phyloP scores from a whole-genome alignment of 2,113 vertebrate species.

The Crotalus tigris region DNA sequence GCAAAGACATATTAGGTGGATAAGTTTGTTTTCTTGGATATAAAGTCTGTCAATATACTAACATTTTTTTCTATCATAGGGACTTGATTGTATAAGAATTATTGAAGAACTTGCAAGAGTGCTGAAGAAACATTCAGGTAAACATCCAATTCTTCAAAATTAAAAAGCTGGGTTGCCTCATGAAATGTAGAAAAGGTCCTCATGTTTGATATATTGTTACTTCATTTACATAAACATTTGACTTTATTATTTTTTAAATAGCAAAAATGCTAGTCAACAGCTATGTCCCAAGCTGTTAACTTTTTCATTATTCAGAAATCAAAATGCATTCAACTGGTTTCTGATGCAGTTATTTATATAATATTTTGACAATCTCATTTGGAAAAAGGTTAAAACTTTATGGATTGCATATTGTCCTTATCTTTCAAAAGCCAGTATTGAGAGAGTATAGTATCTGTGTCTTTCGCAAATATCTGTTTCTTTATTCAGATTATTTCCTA shows the following conservation, averaged over 20 bases:
- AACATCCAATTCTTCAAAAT: neutral
- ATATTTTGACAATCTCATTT: neutral
- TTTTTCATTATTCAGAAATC: neutral
- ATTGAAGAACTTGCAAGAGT: slow-evolving; percentile 88
- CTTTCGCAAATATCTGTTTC: neutral
- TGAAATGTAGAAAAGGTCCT: neutral
- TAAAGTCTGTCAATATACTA: slow-evolving; percentile 4
- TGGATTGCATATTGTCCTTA: neutral
- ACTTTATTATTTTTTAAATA: neutral
- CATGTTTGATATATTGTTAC: neutral
- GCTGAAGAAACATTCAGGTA: slow-evolving; percentile 88
- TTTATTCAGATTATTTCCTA: neutral
- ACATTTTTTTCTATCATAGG: slow-evolving; percentile 66
- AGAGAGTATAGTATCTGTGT: neutral
- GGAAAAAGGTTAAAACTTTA: neutral
- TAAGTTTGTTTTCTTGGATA: neutral
- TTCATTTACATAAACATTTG: neutral
- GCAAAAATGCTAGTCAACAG: neutral
- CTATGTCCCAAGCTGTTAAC: neutral
- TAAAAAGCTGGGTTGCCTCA: neutral
- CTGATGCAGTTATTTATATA: neutral
- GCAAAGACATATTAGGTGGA: neutral
- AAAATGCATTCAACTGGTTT: neutral
- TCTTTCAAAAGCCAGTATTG: neutral
- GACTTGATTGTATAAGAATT: slow-evolving; percentile 81